Evolutionary conservation across 2,888 invertebrate species (phyloP), one percentile per base, ranked within the genome.

Genomic region (Coenonympha arcania): DNA sequence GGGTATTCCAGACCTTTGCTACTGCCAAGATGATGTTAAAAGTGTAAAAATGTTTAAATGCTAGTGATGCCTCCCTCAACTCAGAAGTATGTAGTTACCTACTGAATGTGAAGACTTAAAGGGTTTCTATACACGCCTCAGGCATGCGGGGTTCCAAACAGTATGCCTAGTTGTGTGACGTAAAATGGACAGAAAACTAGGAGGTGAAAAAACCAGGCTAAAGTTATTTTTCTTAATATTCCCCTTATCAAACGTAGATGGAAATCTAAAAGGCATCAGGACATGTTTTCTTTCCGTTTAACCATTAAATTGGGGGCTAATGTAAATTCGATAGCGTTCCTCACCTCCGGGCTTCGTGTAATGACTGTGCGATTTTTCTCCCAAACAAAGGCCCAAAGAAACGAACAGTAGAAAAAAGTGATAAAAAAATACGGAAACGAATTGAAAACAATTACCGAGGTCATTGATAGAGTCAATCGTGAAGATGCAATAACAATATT

Each of bases 361-460:
- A 57, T 48, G 54, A 55, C 51, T 52, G 53, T 33, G 41, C 55
- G 42, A 51, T 53, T 57, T 52, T 44, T 48, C 44, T 33, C 34
- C 24, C 44, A 44, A 44, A 44, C 44, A 44, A 44, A 34, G 24
- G 34, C 44, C 34, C 8, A 44, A 44, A 11, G 18, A 44, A 58
- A 54, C 49, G 49, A 58, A 34, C 24, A 26, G 33, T 26, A 57
- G 48, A 56, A 65, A 67, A 66, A 71, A 70, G 30, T 22, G 59
- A 48, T n/a, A n/a, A 57, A 65, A 66, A 67, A 72, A 71, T 64
- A 63, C 60, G 65, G 66, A 63, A 58, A 71, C 68, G 73, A 75
- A 77, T 76, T 71, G 76, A 71, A 80, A 79, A 79, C 77, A 78
- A 79, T 80, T 79, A 79, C 73, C 58, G 52, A 56, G 15, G 9